A percentile compares a stretch with the other conserved stretches of the same genome.
These are phyloP conservation scores for Speoplatyrhinus poulsoni DNA, from an alignment of 2,113 vertebrate genomes.

Conservation along the genomic window DNA sequence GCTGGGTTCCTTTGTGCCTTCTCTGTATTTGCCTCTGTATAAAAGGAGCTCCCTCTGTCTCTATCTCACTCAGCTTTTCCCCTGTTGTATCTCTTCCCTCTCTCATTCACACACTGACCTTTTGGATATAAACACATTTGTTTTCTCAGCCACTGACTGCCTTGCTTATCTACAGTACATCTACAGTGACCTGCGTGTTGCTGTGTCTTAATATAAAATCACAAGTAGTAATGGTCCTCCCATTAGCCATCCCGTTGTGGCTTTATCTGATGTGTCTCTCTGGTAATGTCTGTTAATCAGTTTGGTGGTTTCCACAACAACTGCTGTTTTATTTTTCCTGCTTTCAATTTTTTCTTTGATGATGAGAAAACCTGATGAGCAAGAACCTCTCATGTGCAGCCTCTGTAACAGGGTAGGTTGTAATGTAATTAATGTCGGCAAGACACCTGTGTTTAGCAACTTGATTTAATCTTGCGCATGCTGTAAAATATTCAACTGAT, in stretches of 20 bases:
- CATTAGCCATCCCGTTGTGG: neutral
- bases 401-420: too few species aligned
- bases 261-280: conserved; percentile 17
- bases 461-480: too few species aligned
- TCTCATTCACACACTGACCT: neutral
- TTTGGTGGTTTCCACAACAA: conserved; percentile 24
- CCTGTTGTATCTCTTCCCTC: neutral
- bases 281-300: neutral
- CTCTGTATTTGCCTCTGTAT: conserved; percentile 29
- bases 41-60: conserved; percentile 26
- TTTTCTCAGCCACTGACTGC: too few species aligned
- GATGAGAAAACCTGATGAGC: conserved; percentile 24
- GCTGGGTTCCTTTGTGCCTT: conserved; percentile 40
- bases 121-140: too few species aligned
- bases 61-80: neutral
- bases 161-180: too few species aligned
- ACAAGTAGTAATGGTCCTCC: conserved; percentile 22
- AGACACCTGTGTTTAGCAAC: too few species aligned
- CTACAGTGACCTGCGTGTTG: neutral
- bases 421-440: too few species aligned
- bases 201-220: neutral
- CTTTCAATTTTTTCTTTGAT: conserved; percentile 36
- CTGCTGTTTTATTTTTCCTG: conserved; percentile 22
- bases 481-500: neutral
- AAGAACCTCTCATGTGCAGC: too few species aligned